A percentile compares a stretch with the other conserved stretches of the same genome.
Conservation (phyloP, 1,140 invertebrate species). For the Tetramorium alpestre region DNA sequence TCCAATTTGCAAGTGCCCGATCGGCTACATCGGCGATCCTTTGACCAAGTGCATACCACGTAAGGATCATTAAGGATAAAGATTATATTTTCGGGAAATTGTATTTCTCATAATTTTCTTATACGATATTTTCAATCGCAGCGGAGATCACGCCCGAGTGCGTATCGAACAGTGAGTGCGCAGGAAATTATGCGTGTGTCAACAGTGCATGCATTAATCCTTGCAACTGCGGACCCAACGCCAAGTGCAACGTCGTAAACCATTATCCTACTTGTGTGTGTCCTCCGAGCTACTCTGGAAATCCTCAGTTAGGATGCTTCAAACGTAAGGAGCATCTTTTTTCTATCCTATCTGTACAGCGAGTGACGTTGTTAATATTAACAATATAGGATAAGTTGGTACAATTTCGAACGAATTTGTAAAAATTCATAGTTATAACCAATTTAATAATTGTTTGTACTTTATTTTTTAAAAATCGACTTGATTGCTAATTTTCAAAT, state of each 20-base stretch:
- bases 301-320: constrained; percentile 92
- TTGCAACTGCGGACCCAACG: constrained; percentile 93
- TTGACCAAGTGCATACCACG: constrained; percentile 90
- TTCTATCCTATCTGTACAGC: not conserved
- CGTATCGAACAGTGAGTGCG: constrained; percentile 92
- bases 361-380: not conserved
- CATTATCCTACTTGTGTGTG: constrained; percentile 94
- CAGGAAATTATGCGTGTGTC: constrained; percentile 91
- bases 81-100: not conserved
- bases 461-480: too few species aligned
- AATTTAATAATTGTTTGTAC: too few species aligned
- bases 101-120: not conserved
- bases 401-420: too few species aligned
- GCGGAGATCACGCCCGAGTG: constrained; percentile 89
- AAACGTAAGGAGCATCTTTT: constrained; percentile 86
- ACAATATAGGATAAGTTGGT: not conserved
- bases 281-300: constrained; percentile 91
- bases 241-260: constrained; percentile 91
- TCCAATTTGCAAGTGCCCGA: constrained; percentile 92
- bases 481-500: too few species aligned
- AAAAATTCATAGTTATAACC: too few species aligned
- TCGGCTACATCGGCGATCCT: constrained; percentile 91
- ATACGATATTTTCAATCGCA: constrained; percentile 70
- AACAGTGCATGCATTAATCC: constrained; percentile 92
- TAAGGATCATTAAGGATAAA: constrained; percentile 84